Conservation (phyloP, 2,797 vertebrate genomes). For the Pseudopleuronectes americanus region DNA sequence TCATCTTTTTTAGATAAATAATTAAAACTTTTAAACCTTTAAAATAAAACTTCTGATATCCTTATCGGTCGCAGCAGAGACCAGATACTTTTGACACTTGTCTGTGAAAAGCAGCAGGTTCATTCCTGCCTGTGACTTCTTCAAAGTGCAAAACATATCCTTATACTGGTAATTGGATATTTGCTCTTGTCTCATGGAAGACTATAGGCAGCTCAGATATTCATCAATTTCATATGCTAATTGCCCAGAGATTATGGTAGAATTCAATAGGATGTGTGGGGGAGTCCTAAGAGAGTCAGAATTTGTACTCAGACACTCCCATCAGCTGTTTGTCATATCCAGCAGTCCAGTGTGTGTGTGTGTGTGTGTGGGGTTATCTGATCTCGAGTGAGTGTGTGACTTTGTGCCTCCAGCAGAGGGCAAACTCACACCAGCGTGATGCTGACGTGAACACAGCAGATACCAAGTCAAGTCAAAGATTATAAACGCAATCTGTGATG, state of each 20-base stretch:
- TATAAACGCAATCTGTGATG: too few relatives aligned
- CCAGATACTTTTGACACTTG: slow-evolving; percentile 5
- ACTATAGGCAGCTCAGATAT: slow-evolving; percentile 39
- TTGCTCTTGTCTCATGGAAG: slow-evolving; percentile 44
- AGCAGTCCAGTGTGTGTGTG: too few relatives aligned
- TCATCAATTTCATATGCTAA: slow-evolving; percentile 72
- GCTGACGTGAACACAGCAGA: slow-evolving; percentile 1
- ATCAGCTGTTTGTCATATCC: slow-evolving; percentile 14
- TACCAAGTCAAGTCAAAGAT: neutral
- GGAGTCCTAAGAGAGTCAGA: slow-evolving; percentile 53
- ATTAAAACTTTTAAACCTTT: neutral
- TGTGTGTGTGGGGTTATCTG: too few relatives aligned
- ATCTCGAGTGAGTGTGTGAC: slow-evolving; percentile 27
- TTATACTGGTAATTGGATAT: neutral
- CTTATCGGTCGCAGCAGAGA: neutral
- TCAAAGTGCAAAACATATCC: neutral
- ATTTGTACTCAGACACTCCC: slow-evolving; percentile 54
- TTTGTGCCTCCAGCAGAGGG: slow-evolving; percentile 76
- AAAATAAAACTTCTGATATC: neutral
- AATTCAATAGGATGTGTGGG: slow-evolving; percentile 55
- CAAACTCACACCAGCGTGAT: slow-evolving; percentile 64
- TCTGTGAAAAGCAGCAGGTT: slow-evolving; percentile 1
- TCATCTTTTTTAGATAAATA: too few relatives aligned
- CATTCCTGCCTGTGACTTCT: neutral
- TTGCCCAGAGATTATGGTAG: slow-evolving; percentile 53